Base-by-base conservation (phyloP, 2,797 vertebrate species). In the Sebastes reedi region DNA sequence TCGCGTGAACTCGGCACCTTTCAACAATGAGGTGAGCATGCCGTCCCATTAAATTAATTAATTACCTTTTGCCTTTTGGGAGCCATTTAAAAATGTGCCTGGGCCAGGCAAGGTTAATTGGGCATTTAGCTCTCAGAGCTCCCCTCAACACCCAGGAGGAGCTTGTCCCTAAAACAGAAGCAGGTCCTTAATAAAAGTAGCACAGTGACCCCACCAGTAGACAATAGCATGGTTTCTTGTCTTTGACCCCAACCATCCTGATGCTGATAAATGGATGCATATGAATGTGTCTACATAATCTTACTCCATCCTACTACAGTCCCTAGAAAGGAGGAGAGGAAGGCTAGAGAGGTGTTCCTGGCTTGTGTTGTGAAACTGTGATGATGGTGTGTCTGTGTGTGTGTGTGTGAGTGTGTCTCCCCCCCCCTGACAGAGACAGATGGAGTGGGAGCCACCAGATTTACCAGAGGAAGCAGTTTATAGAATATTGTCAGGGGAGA, bases 391-490 rank as follows among this genome's bases (percentile, higher is more conserved):
- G 25, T 76, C 50, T 78, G 18, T n/a, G 50, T 52, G 50, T 52
- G 20, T 50, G 71, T 75, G 52, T 66, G 72, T 78, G 65, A 32
- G 72, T 76, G 74, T 77, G 81, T 85, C 71, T 86, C 71, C 64
- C 74, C 79, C 87, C 81, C 83, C 87, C 78, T 93, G 95, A 95
- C 95, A 96, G 94, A 96, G 95, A 95, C 90, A 92, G 92, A 96
- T 95, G 94, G 92, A 93, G 90, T 83, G 89, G 91, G 92, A 93
- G 90, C 90, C 87, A 86, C 91, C 89, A 93, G 90, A 92, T 94
- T 95, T 94, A 94, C 93, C 89, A 91, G 91, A 92, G 93, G 92
- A 95, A 94, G 95, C 94, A 93, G 94, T 95, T 95, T 95, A 94
- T 95, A 94, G 95, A 95, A 94, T 89, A 90, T 92, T 92, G 94